phyloP scores from a whole-genome alignment of 2,113 vertebrate genomes.

The Callaeas wilsoni region DNA sequence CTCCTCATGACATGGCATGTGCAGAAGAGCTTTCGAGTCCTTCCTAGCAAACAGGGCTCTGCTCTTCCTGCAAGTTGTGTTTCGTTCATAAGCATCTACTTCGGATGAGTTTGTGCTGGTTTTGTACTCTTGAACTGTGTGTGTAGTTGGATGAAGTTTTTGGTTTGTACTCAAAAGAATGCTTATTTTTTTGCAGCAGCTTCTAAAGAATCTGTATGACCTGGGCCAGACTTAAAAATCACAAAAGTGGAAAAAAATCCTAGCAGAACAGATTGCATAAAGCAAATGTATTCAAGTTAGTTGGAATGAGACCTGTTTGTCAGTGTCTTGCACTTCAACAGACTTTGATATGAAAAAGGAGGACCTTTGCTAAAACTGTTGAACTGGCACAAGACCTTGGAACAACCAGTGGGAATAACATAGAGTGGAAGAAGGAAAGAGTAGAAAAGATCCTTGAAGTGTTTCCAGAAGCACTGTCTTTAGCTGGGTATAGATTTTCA shows the following conservation, averaged over 20 bases:
- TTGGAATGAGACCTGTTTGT: neutral
- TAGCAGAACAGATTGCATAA: neutral
- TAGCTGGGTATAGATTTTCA: neutral
- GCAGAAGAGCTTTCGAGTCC: neutral
- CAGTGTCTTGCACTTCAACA: neutral
- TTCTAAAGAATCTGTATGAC: neutral
- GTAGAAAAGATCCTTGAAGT: neutral
- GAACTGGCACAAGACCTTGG: neutral
- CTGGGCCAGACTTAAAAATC: neutral
- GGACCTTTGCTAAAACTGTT: neutral
- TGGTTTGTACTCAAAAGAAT: neutral
- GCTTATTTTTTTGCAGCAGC: neutral
- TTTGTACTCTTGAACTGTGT: neutral
- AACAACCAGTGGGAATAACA: neutral
- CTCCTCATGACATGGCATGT: rapidly evolving
- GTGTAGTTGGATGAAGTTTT: neutral
- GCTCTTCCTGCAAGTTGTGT: neutral
- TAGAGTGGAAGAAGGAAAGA: neutral
- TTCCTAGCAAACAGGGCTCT: neutral
- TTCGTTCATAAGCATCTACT: neutral
- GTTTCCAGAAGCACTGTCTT: neutral
- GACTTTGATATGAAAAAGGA: neutral
- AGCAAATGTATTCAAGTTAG: neutral
- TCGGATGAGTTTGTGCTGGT: neutral
- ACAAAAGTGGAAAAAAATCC: neutral